These are phyloP conservation scores for Lethocerus indicus DNA, from an alignment of 1,140 invertebrate genomes.

Conservation along the genomic window DNA sequence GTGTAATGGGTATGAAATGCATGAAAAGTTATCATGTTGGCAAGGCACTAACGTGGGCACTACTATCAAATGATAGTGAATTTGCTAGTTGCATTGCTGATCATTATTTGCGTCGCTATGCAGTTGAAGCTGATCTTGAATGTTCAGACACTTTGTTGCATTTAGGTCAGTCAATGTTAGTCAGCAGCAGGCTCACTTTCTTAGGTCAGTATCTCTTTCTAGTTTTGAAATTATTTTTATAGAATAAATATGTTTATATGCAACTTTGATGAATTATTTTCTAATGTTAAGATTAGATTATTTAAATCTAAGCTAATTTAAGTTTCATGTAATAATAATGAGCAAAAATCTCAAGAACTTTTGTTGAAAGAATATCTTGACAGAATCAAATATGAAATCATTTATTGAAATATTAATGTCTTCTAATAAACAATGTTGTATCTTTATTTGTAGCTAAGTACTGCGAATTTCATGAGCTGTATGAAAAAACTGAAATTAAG, in stretches of 20 bases:
- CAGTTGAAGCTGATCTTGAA: conserved; percentile 37
- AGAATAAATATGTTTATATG: no score
- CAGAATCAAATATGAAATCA: not conserved
- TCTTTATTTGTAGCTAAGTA: conserved; percentile 50
- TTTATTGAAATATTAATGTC: not conserved
- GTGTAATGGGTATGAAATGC: conserved; percentile 44
- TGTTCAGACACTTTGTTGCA: conserved; percentile 59
- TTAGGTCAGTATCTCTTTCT: conserved; percentile 39
- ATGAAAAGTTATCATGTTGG: conserved; percentile 40
- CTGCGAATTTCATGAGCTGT: conserved; percentile 71
- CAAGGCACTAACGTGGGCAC: conserved; percentile 64
- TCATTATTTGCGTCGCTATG: conserved; percentile 46
- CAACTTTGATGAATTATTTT: no score
- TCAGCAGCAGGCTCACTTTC: conserved; percentile 60
- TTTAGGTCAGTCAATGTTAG: conserved; percentile 54
- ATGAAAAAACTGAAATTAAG: conserved; percentile 48
- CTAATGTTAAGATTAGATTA: no score
- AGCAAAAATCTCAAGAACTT: not conserved
- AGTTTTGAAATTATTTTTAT: no score
- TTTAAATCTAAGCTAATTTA: no score
- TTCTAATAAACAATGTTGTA: not conserved
- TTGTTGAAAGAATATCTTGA: not conserved
- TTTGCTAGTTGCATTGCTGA: conserved; percentile 50
- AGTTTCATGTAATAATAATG: no score
- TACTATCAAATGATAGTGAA: conserved; percentile 46